Evolutionary conservation across 1,140 invertebrate genomes (phyloP).

Genomic region (Idris sp.): DNA sequence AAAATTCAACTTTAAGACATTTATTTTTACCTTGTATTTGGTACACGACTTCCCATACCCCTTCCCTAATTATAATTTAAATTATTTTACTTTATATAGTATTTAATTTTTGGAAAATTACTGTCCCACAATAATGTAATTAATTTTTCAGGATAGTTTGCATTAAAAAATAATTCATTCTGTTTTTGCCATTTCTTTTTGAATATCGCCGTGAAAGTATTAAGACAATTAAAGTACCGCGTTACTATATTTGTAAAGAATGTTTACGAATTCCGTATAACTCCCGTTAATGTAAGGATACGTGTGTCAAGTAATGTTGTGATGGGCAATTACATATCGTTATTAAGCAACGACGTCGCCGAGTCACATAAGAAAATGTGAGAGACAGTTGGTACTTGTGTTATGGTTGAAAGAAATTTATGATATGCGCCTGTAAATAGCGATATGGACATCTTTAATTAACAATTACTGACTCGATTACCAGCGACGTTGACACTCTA

Average conservation of each 20-base stretch:
- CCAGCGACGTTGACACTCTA: conserved; percentile 20
- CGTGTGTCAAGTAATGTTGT: conserved; percentile 15
- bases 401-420: conserved; percentile 36
- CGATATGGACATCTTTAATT: conserved; percentile 27
- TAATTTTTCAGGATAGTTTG: too few species aligned
- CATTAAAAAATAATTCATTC: too few species aligned
- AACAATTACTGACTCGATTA: conserved; percentile 28
- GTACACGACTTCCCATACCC: too few species aligned
- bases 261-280: conserved; percentile 15
- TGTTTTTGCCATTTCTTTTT: not conserved
- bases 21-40: too few species aligned
- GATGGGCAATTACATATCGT: conserved; percentile 40
- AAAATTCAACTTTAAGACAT: too few species aligned
- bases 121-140: too few species aligned
- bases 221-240: not conserved
- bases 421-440: conserved; percentile 29
- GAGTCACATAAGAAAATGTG: conserved; percentile 42
- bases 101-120: too few species aligned
- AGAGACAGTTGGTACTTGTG: conserved; percentile 19
- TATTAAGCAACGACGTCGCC: conserved; percentile 40
- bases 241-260: conserved; percentile 19
- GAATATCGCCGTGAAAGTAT: not conserved
- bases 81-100: too few species aligned
- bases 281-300: conserved; percentile 22
- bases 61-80: too few species aligned